Base-by-base conservation (phyloP, 2,888 invertebrate genomes). In the Nemoura dubitans region DNA sequence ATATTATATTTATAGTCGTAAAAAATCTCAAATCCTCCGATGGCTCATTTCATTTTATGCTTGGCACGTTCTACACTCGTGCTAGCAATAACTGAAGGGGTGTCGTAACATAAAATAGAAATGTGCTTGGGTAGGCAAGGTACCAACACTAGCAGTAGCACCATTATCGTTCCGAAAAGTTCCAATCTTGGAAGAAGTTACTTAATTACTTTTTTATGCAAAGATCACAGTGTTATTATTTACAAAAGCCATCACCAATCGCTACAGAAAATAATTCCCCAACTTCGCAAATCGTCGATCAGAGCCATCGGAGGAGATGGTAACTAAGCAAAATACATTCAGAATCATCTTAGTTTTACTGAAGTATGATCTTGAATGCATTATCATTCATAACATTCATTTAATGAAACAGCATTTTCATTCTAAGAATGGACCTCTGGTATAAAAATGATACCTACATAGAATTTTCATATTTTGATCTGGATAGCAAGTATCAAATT, bases 291-390 rank as follows among this genome's bases (percentile, higher is more conserved):
- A 85, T 59, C 83, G 42, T 36, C 42, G 80, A 43, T 87, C 76
- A 85, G 42, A 88, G 88, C 88, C 88, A 88, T 85, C 88, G 88
- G 88, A 88, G 88, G 88, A 88, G 88, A 88, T 88, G 88, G 85
- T 83, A 26, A 86, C 76, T 83, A 77, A 77, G 27, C 59, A 86
- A 88, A 88, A 87, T 86, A 86, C 87, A 87, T 78, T 81, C 87
- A 43, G 86, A 86, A 88, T 87, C 87, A 81, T 85, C 43, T 84
- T 59, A 84, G 59, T 76, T 76, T 76, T 30, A 43, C 16, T 29
- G 29, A 26, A 81, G 42, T 78, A 42, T 83, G 82, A 86, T 83
- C 78, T 42, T 42, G 36, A 86, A 87, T 87, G 87, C 87, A 87
- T 87, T 87, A 86, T 87, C 87, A 80, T 77, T 84, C 84, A 84